These are phyloP conservation scores for Alentia gelatinosa DNA, from an alignment of 2,888 invertebrate genomes.

Conservation along the genomic window DNA sequence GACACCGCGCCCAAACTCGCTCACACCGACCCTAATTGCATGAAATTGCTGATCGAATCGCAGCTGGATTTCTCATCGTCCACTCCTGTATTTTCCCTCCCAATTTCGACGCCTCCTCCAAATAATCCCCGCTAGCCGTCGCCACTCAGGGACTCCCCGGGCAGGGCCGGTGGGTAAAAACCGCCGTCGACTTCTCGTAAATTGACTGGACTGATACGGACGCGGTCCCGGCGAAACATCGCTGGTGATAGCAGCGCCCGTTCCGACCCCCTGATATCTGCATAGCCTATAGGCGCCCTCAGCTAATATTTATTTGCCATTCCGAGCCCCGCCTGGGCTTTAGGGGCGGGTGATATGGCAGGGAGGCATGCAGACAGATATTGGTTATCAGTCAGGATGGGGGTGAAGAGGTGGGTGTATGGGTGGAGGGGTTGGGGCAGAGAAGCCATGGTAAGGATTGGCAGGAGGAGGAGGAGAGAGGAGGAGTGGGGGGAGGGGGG, in stretches of 20 bases:
- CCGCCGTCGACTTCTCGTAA: background rate
- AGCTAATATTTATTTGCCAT: slow-evolving; percentile 28
- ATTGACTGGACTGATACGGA: background rate
- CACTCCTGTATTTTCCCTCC: slow-evolving; percentile 8
- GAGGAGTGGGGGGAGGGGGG: background rate
- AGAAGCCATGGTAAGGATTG: background rate
- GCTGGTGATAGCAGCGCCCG: background rate
- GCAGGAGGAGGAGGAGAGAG: background rate
- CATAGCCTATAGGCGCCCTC: slow-evolving; percentile 25
- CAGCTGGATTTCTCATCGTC: slow-evolving; percentile 26
- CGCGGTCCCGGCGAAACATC: background rate
- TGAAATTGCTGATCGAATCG: slow-evolving; percentile 43
- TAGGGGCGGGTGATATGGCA: background rate
- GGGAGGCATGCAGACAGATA: slow-evolving; percentile 9
- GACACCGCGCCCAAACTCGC: slow-evolving; percentile 29
- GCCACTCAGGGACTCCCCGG: background rate
- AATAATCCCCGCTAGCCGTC: background rate
- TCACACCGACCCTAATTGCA: slow-evolving; percentile 40
- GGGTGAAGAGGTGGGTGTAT: background rate
- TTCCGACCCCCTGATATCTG: background rate
- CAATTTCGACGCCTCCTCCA: background rate
- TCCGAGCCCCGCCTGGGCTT: background rate
- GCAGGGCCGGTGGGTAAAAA: background rate
- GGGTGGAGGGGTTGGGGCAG: background rate
- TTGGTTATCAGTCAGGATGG: slow-evolving; percentile 25